Conservation (phyloP, 2,888 invertebrate species). For the Graphium colonna region DNA sequence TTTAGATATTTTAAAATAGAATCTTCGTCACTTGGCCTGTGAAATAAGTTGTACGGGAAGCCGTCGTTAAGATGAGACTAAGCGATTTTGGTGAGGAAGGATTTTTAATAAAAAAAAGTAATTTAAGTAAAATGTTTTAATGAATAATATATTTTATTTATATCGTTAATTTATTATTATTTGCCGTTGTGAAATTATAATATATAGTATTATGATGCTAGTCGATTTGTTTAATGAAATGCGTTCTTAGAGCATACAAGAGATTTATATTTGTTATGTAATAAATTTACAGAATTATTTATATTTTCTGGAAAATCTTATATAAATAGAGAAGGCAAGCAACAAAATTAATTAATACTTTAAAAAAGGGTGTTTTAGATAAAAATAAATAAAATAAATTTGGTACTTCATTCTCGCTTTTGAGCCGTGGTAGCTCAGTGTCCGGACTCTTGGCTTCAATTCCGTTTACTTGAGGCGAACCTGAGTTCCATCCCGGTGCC, state of each 20-base stretch:
- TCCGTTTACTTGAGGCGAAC: too few relatives aligned
- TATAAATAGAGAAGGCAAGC: too few relatives aligned
- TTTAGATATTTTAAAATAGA: conserved; percentile 56
- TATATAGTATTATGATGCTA: conserved; percentile 73
- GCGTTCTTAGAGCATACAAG: conserved; percentile 12
- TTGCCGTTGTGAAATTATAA: conserved; percentile 9
- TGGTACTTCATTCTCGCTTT: too few relatives aligned
- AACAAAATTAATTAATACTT: too few relatives aligned
- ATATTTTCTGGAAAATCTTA: too few relatives aligned
- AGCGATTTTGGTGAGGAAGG: not conserved
- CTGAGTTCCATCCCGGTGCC: too few relatives aligned
- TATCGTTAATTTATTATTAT: conserved; percentile 24
- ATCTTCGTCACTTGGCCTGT: conserved; percentile 66
- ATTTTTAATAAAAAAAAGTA: not conserved
- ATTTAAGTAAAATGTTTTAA: conserved; percentile 25
- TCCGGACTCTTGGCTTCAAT: too few relatives aligned
- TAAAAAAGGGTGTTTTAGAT: too few relatives aligned
- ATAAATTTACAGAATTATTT: too few relatives aligned
- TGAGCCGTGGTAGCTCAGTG: too few relatives aligned
- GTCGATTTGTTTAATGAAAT: conserved; percentile 52
- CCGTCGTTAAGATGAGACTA: conserved; percentile 25
- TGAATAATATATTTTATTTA: not conserved
- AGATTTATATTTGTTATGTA: too few relatives aligned
- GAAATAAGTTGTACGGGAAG: conserved; percentile 44
- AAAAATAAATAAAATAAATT: too few relatives aligned